Evolutionary conservation across 2,113 vertebrate species (phyloP), one percentile per base, ranked within the genome.

Genomic region (Strix aluco): DNA sequence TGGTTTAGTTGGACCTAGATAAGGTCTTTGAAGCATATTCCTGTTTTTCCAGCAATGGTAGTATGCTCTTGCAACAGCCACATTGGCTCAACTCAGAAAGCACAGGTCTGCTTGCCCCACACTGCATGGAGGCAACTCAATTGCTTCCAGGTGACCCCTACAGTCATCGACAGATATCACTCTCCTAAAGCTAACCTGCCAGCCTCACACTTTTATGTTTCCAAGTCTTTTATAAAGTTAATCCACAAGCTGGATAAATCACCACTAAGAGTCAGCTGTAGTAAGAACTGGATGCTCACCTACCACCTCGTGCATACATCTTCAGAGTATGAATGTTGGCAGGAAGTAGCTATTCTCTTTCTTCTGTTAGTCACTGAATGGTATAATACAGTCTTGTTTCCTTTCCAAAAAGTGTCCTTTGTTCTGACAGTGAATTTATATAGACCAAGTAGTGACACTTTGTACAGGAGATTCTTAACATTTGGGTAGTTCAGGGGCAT

Each of bases 321-420:
- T 75, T 79, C 10, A 7, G 69, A 81, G 70, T 65, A 94, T 25
- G 13, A 91, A 93, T 75, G 93, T 38, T 82, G 81, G 81, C 90
- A 95, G 93, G 93, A 97, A 96, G 84, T n/a, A 79, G 61, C 81
- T 65, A 79, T 91, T 91, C 77, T 88, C 72, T 87, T 81, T 84
- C 74, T 69, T 72, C 73, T 85, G 5, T 54, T 72, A 54, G 44
- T 13, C 81, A 36, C 69, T 87, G 86, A 94, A 94, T 85, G 34
- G 88, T 42, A 46, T 81, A 87, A 91, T 36, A 80, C 78, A 58
- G 87, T 42, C 95, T 82, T 42, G 55, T 91, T 95, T 82, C 72
- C 75, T 26, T 83, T 94, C 87, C 92, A 96, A 34, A 96, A 91
- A 69, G 84, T 55, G 49, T 49, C 78, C 66, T 92, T 96, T 96